Conservation (phyloP, 2,113 vertebrate genomes). For the Athene cunicularia region DNA sequence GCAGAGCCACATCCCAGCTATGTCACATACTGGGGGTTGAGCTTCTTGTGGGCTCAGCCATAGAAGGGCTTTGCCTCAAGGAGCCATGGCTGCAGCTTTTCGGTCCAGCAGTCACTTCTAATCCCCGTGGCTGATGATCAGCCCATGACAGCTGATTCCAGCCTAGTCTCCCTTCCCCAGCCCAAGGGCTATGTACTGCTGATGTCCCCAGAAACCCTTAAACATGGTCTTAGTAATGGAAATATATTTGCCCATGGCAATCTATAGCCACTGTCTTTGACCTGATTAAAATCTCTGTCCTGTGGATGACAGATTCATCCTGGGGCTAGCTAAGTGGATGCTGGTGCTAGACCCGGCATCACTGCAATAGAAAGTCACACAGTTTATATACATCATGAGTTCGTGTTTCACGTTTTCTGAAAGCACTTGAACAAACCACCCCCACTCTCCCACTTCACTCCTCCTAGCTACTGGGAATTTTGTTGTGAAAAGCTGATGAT, state of each 20-base stretch:
- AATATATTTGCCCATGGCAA: neutral
- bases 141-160: neutral
- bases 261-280: slow-evolving; percentile 3
- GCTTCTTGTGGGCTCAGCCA: neutral
- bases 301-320: slow-evolving; percentile 12
- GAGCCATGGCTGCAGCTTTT: neutral
- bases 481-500: neutral
- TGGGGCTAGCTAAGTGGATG: neutral
- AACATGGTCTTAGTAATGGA: neutral
- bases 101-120: neutral
- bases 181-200: slow-evolving; percentile 3
- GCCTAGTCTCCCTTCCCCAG: neutral
- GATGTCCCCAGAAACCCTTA: slow-evolving; percentile 5
- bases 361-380: neutral
- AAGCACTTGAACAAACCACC: neutral
- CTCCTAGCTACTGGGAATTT: neutral
- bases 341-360: neutral
- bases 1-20: neutral
- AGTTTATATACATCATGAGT: neutral
- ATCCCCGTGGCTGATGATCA: neutral
- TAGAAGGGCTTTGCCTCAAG: neutral
- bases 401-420: neutral
- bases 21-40: neutral
- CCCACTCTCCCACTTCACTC: neutral
- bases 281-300: slow-evolving; percentile 37